Conservation (phyloP, 2,888 invertebrate genomes). For the Melipona beecheii region DNA sequence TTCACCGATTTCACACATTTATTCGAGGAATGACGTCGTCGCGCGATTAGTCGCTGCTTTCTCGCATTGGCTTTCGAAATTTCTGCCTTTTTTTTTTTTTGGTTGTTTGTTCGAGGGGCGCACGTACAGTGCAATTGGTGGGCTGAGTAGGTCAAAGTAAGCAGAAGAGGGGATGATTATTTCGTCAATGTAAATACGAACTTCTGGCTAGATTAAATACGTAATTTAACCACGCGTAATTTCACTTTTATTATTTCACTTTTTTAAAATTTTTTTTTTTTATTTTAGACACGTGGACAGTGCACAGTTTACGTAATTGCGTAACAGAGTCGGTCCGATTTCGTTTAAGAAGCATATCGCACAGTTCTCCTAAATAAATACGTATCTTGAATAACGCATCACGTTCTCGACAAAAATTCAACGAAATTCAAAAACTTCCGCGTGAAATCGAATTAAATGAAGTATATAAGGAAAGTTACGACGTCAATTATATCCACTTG, state of each 20-base stretch:
- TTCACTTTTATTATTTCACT: not conserved
- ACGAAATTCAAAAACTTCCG: too few relatives aligned
- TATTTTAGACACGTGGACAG: too few relatives aligned
- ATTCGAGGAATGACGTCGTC: constrained; percentile 2
- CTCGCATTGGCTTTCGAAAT: constrained; percentile 5
- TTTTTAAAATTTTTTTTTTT: too few relatives aligned
- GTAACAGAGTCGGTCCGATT: not conserved
- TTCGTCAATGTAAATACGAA: not conserved
- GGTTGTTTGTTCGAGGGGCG: too few relatives aligned
- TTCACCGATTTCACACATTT: not conserved
- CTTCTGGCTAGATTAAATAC: not conserved
- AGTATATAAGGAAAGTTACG: too few relatives aligned
- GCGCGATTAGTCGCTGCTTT: not conserved
- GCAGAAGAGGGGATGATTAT: not conserved
- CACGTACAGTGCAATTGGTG: not conserved
- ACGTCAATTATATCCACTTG: too few relatives aligned
- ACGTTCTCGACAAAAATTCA: not conserved
- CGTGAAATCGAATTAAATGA: too few relatives aligned
- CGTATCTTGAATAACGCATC: not conserved
- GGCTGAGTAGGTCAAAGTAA: not conserved
- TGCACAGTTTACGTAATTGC: not conserved
- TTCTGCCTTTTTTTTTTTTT: not conserved
- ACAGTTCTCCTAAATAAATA: not conserved
- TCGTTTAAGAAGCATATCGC: not conserved
- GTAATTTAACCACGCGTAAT: not conserved